Base-by-base conservation (phyloP, 1,140 invertebrate genomes). In the Acyrthosiphon pisum region DNA sequence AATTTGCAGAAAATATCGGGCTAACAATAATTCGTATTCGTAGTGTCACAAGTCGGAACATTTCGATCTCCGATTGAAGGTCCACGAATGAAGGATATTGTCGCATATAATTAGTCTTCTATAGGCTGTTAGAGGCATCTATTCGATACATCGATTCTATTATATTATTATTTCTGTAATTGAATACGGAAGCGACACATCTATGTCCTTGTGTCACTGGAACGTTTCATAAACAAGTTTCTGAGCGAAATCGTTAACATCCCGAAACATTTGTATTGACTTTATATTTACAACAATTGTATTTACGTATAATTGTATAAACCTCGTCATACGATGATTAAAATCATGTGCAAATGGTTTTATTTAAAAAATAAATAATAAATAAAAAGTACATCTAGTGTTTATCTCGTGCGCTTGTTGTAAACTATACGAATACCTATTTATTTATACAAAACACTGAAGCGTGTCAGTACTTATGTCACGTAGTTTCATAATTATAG, bases 201-300 rank as follows among this genome's bases (percentile, higher is more conserved):
- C 41, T 41, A 4, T 41, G 41, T 41, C 41, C 41, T 41, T 41
- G 60, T 76, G 60, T 76, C 30, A 76, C 60, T 76, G 60, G 30
- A 76, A 76, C 60, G 60, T 76, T 76, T 76, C 22, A 76, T 76
- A 76, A 76, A 76, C 60, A 76, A 76, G 60, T 76, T 76, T 76
- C 60, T 76, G n/a, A 76, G 14, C 3, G 3, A 53, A 76, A 76
- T 76, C 14, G 60, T 76, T 76, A 76, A 76, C 60, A 76, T 76
- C 30, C 60, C 60, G 60, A 76, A 76, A 76, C 60, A n/a, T 76
- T 76, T 76, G 18, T 76, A 6, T 76, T 76, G n/a, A 76, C 60
- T 76, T n/a, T n/a, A 35, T 6, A 76, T n/a, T 76, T 76, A 76
- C 14, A 30, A 60, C 11, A 60, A 14, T 9, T 46, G 44, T 46